phyloP scores from a whole-genome alignment of 2,113 vertebrate species.

The Gasterosteus nipponicus region DNA sequence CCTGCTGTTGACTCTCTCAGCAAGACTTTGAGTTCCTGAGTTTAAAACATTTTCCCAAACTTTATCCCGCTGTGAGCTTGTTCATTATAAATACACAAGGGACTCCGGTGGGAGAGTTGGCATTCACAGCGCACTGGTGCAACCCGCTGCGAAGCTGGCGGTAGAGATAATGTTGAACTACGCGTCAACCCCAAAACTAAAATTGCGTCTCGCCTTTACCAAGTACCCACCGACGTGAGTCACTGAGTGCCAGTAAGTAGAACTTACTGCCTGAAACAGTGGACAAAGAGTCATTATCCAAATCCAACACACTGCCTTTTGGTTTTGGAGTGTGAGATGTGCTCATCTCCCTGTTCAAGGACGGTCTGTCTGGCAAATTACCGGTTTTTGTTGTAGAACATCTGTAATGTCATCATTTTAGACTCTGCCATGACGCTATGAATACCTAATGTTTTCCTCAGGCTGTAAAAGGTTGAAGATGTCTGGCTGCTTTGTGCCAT shows the following conservation, averaged over 20 bases:
- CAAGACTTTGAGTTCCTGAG: constrained; percentile 5
- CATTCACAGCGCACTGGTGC: background rate
- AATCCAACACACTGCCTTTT: constrained; percentile 16
- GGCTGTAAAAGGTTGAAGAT: constrained; percentile 20
- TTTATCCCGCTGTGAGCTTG: constrained; percentile 17
- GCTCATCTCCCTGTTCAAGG: background rate
- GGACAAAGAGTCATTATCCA: constrained; percentile 26
- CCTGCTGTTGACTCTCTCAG: constrained; percentile 12
- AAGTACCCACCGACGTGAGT: constrained; percentile 27
- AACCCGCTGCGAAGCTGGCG: constrained; percentile 20
- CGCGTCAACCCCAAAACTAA: constrained; percentile 17
- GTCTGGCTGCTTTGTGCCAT: constrained; percentile 16
- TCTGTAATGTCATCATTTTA: constrained; percentile 5
- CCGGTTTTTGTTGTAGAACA: constrained; percentile 5
- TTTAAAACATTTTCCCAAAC: constrained; percentile 4
- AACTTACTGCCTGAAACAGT: constrained; percentile 15
- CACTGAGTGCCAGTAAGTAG: constrained; percentile 11
- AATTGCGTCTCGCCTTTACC: constrained; percentile 18
- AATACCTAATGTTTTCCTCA: constrained; percentile 33
- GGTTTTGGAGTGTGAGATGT: constrained; percentile 7
- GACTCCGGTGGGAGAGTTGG: background rate
- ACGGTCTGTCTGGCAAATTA: background rate
- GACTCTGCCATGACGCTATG: constrained; percentile 24
- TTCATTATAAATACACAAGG: constrained; percentile 11
- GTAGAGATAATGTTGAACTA: constrained; percentile 3